phyloP scores from a whole-genome alignment of 1,140 invertebrate genomes.

The Drosophila asahinai region DNA sequence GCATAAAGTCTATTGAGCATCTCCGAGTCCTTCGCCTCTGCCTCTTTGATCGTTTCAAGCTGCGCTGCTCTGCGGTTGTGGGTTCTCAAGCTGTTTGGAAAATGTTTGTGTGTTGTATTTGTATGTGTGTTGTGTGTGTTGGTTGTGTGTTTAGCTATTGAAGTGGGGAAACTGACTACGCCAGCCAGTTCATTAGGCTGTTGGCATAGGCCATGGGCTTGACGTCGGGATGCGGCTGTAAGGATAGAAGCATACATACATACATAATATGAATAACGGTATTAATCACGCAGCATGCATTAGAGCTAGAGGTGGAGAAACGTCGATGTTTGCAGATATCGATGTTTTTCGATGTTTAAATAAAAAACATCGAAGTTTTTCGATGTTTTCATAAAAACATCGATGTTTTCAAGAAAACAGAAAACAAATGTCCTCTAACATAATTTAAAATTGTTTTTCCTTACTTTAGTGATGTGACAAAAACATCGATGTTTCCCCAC shows the following conservation, averaged over 20 bases:
- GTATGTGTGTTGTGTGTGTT: conserved; percentile 26
- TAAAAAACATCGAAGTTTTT: too few relatives aligned
- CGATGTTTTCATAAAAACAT: too few relatives aligned
- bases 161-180: conserved; percentile 70
- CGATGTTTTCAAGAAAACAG: too few relatives aligned
- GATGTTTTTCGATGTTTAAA: too few relatives aligned
- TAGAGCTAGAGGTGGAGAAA: too few relatives aligned
- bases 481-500: too few relatives aligned
- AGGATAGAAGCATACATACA: conserved; percentile 48
- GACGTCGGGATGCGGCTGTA: conserved; percentile 97
- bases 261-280: too few relatives aligned
- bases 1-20: conserved; percentile 65
- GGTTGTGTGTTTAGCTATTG: conserved; percentile 69
- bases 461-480: too few relatives aligned
- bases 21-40: conserved; percentile 26
- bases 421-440: too few relatives aligned
- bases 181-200: conserved; percentile 86
- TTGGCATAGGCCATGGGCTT: conserved; percentile 98
- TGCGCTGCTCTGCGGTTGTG: conserved; percentile 52
- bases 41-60: conserved; percentile 43
- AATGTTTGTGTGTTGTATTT: conserved; percentile 40
- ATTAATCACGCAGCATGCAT: not conserved
- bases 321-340: too few relatives aligned
- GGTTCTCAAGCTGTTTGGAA: conserved; percentile 65
- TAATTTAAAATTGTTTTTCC: too few relatives aligned